Evolutionary conservation across 2,888 invertebrate species (phyloP), one percentile per base, ranked within the genome.

Genomic region (Caenorhabditis plicata): DNA sequence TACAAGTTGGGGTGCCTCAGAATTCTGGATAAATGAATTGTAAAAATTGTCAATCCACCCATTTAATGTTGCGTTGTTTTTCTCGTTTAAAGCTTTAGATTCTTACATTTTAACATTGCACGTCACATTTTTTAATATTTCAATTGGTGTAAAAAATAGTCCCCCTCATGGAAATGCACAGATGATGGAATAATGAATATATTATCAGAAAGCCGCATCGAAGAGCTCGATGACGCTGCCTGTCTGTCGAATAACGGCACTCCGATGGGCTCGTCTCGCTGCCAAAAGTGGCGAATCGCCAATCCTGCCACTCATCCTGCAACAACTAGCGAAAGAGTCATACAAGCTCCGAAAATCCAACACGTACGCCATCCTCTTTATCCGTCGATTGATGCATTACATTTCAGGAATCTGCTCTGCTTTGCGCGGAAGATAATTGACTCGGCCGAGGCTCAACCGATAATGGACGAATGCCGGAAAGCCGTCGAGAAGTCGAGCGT

Each of bases 201-300:
- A 33, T 17, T 47, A 72, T 22, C 36, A 75, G 69, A 77, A 76
- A 42, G 75, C 78, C 2, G 36, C 65, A 5, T 56, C 69, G 5
- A 78, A 77, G 36, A 53, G 62, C 7, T 70, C 74, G 1, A 60
- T 67, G 38, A 48, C 66, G 7, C 31, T 78, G 17, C 58, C 64
- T 4, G 35, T 73, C 4, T 62, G 66, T 5, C 52, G 73, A n/a
- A 39, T 78, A n/a, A 47, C 64, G 2, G 68, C 60, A 39, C 69
- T 63, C 44, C 68, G 78, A 40, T 77, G 75, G 75, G 67, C 75
- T 4, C 64, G 68, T 19, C 38, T 65, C 19, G 51, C 63, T 0
- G 26, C 45, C 1, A 4, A 41, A 0, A 50, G 55, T 31, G 44
- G 46, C 9, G 56, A 65, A 15, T 42, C 33, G 33, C 52, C 44